These are phyloP conservation scores for Laothoe populi DNA, from an alignment of 2,888 invertebrate species.

Conservation along the genomic window DNA sequence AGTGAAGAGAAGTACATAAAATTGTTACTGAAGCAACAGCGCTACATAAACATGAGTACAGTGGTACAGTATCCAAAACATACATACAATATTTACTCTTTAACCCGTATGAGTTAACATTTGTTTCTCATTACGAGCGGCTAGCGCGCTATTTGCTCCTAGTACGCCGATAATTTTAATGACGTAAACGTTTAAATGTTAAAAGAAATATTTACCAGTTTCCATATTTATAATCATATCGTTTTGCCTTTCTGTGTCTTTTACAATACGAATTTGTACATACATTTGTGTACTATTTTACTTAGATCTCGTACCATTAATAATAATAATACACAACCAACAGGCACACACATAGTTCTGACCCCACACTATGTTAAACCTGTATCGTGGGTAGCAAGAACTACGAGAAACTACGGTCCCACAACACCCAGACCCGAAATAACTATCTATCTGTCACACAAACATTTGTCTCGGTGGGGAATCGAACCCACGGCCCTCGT, in stretches of 20 bases:
- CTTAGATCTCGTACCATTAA: too few species aligned
- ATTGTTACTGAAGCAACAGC: constrained; percentile 11
- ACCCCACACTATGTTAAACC: too few species aligned
- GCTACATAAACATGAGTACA: constrained; percentile 36
- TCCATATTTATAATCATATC: constrained; percentile 4
- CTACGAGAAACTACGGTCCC: too few species aligned
- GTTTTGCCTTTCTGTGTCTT: background rate
- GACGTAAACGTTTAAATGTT: constrained; percentile 38
- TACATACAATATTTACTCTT: constrained; percentile 51
- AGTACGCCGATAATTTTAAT: constrained; percentile 38
- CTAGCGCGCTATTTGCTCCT: constrained; percentile 38
- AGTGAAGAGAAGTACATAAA: background rate
- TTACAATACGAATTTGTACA: background rate
- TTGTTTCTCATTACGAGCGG: constrained; percentile 60
- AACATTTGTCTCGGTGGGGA: too few species aligned
- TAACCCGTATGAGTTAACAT: constrained; percentile 54
- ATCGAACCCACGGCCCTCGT: too few species aligned
- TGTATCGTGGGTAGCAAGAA: too few species aligned
- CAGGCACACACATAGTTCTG: too few species aligned
- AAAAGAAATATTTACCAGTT: constrained; percentile 29
- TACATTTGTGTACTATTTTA: too few species aligned
- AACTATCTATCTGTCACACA: too few species aligned
- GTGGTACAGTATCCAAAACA: constrained; percentile 40
- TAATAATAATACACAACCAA: too few species aligned
- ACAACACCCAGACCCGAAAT: too few species aligned